Conservation (phyloP, 2,113 vertebrate species). For the Heterochromis multidens region DNA sequence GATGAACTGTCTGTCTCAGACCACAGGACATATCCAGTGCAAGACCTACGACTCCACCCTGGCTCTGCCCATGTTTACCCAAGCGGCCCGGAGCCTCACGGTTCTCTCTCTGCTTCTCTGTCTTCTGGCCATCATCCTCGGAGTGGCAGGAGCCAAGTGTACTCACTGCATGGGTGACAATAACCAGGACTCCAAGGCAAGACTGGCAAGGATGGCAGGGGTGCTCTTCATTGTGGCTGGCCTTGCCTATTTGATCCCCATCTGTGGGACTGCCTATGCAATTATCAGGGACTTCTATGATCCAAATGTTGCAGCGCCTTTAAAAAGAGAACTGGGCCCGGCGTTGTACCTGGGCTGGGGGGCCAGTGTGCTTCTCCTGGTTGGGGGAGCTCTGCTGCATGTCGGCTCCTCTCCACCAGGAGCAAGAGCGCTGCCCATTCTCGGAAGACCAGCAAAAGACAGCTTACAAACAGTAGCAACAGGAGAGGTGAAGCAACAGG, state of each 20-base stretch:
- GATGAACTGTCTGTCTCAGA: conserved; percentile 88
- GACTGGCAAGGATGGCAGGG: conserved; percentile 66
- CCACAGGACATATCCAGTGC: conserved; percentile 76
- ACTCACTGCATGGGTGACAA: conserved; percentile 80
- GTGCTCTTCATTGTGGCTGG: conserved; percentile 68
- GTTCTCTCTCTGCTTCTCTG: conserved; percentile 79
- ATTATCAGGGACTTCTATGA: conserved; percentile 75
- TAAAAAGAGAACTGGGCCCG: conserved; percentile 75
- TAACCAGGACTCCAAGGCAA: conserved; percentile 72
- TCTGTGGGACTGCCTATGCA: conserved; percentile 68
- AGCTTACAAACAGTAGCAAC: conserved; percentile 15
- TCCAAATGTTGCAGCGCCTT: conserved; percentile 57
- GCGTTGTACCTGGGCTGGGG: conserved; percentile 76
- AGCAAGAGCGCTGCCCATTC: conserved; percentile 12
- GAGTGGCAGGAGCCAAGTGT: conserved; percentile 81
- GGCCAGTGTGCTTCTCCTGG: conserved; percentile 64
- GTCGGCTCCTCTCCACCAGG: conserved; percentile 59
- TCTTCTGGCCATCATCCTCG: conserved; percentile 75
- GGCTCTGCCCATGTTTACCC: conserved; percentile 76
- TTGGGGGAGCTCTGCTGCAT: conserved; percentile 69
- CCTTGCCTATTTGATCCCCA: conserved; percentile 64
- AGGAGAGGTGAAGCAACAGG: conserved; percentile 61
- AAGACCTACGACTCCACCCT: conserved; percentile 85
- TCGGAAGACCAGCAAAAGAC: conserved; percentile 43
- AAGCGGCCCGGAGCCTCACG: conserved; percentile 77